These are phyloP conservation scores for Tenebrio molitor DNA, from an alignment of 1,140 invertebrate genomes.

Conservation along the genomic window DNA sequence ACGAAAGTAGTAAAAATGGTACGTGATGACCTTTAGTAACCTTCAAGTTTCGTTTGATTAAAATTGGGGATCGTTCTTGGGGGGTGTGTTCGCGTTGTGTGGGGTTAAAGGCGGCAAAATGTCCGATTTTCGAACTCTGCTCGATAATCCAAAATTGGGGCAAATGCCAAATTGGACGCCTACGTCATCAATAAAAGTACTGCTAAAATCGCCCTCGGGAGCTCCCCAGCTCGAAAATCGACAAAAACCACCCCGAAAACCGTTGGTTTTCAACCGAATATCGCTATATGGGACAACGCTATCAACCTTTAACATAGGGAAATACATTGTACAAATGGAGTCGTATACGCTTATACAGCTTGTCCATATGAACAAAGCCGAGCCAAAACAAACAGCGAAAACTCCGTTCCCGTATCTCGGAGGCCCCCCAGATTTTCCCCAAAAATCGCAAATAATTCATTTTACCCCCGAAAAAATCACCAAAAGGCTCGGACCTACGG, in stretches of 20 bases:
- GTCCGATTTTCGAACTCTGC: conserved; percentile 46
- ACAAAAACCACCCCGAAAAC: conserved; percentile 50
- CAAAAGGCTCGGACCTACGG: not conserved
- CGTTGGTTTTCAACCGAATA: conserved; percentile 34
- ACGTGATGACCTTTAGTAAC: conserved; percentile 16
- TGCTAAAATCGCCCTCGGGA: conserved; percentile 45
- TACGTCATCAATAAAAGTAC: conserved; percentile 63
- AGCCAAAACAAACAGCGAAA: conserved; percentile 48
- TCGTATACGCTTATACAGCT: conserved; percentile 62
- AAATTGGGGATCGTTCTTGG: not conserved
- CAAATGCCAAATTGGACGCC: conserved; percentile 55
- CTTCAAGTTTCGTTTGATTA: conserved; percentile 1
- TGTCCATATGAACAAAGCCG: conserved; percentile 66
- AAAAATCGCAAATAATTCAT: conserved; percentile 58
- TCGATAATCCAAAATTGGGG: conserved; percentile 51
- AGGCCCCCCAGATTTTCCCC: conserved; percentile 42
- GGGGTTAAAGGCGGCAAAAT: conserved; percentile 55
- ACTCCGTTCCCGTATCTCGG: not conserved
- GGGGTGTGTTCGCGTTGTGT: not conserved
- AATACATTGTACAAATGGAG: conserved; percentile 65
- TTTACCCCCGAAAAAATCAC: conserved; percentile 50
- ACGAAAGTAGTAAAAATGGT: conserved; percentile 2
- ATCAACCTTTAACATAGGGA: conserved; percentile 57
- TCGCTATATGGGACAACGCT: conserved; percentile 57
- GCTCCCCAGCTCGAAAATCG: conserved; percentile 15